phyloP scores from a whole-genome alignment of 2,113 vertebrate genomes.

The Mungos mungo region DNA sequence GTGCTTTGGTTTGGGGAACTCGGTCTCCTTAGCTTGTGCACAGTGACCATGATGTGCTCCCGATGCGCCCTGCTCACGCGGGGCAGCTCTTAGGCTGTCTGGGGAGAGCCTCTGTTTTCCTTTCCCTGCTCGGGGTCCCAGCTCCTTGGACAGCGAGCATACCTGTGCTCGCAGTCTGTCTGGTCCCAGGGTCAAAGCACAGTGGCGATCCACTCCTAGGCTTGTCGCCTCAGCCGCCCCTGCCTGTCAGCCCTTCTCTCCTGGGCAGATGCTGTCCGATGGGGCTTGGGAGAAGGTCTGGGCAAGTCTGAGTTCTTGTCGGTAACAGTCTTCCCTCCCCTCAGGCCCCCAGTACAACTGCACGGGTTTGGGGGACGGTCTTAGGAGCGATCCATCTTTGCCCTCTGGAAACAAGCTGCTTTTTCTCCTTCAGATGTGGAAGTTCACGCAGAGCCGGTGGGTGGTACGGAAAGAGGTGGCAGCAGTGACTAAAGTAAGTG shows the following conservation, averaged over 20 bases:
- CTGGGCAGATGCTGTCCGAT: fast-evolving
- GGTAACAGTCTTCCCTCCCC: neutral
- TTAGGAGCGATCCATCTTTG: neutral
- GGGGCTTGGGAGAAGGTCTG: neutral
- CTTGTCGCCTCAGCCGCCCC: neutral
- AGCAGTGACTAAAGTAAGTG: conserved; percentile 92
- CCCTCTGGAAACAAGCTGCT: neutral
- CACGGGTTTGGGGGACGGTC: neutral
- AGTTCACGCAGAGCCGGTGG: conserved; percentile 95
- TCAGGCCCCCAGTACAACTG: neutral
- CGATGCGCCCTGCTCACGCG: neutral
- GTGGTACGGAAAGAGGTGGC: conserved; percentile 95
- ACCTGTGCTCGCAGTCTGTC: neutral
- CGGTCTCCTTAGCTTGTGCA: neutral
- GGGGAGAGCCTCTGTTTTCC: neutral
- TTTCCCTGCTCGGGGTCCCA: neutral
- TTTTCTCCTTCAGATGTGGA: conserved; percentile 92
- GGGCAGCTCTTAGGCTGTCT: neutral
- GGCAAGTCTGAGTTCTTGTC: neutral
- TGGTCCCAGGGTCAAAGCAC: neutral
- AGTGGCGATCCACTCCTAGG: fast-evolving
- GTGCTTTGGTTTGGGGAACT: neutral
- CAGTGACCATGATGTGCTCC: neutral
- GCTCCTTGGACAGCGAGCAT: neutral
- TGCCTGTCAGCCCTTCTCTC: neutral